These are phyloP conservation scores for Heliothis peltigera DNA, from an alignment of 2,888 invertebrate species.

Conservation along the genomic window DNA sequence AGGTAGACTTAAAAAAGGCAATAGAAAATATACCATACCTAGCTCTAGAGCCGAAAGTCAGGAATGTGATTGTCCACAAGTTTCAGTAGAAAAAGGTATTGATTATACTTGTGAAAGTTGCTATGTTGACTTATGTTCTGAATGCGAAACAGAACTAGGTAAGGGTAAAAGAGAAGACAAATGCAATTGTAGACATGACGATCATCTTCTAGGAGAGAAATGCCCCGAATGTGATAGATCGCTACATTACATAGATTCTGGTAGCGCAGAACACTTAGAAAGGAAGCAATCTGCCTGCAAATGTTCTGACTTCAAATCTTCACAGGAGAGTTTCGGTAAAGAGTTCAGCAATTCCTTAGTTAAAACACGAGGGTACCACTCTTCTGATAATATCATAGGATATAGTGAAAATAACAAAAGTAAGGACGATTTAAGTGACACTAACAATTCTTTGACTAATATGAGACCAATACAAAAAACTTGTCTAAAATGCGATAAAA, in stretches of 20 bases:
- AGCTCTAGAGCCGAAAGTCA: constrained; percentile 73
- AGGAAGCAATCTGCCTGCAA: constrained; percentile 79
- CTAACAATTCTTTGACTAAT: constrained; percentile 77
- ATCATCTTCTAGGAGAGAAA: constrained; percentile 74
- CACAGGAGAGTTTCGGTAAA: constrained; percentile 86
- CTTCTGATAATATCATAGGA: constrained; percentile 84
- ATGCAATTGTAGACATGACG: constrained; percentile 75
- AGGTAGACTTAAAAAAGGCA: constrained; percentile 90
- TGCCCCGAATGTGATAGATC: constrained; percentile 84
- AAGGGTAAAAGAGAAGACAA: constrained; percentile 77
- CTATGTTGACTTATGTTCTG: constrained; percentile 84
- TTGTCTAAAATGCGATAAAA: constrained; percentile 86
- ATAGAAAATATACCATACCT: constrained; percentile 82
- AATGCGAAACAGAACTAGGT: constrained; percentile 81
- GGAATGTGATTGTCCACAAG: constrained; percentile 82
- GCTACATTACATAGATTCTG: constrained; percentile 84
- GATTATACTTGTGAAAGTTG: constrained; percentile 86
- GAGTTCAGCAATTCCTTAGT: constrained; percentile 77
- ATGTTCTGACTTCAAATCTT: constrained; percentile 85
- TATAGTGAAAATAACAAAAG: constrained; percentile 79
- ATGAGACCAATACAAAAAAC: constrained; percentile 83
- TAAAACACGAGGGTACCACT: constrained; percentile 85
- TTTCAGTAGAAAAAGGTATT: constrained; percentile 82
- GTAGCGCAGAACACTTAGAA: constrained; percentile 82
- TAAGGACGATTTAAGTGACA: constrained; percentile 80